Conservation (phyloP, 2,113 vertebrate species). For the Sphyrna mokarran region DNA sequence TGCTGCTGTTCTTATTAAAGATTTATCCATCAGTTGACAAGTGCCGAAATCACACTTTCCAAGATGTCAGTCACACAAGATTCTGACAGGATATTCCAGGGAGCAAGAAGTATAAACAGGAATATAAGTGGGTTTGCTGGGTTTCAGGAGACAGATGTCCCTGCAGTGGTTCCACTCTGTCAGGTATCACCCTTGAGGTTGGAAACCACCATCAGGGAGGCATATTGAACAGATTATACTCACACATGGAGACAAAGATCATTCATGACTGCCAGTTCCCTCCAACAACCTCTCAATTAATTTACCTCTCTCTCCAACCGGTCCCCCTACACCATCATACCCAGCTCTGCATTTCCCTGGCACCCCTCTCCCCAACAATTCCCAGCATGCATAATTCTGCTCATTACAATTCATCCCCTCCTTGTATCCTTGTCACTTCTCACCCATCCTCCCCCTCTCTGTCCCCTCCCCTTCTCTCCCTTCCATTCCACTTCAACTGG, state of each 20-base stretch:
- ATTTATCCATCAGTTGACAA: not conserved
- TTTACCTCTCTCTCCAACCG: not conserved
- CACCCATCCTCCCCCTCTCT: no score
- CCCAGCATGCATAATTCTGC: no score
- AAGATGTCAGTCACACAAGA: not conserved
- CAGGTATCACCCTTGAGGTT: not conserved
- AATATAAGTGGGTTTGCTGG: not conserved
- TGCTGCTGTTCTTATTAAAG: not conserved
- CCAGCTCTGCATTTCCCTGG: no score
- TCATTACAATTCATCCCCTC: no score
- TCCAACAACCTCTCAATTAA: not conserved
- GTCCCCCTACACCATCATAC: no score
- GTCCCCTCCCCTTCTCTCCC: no score
- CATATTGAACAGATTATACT: not conserved
- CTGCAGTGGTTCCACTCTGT: not conserved
- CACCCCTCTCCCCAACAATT: no score
- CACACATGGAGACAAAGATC: not conserved
- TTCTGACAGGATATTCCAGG: not conserved
- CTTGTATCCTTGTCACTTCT: no score
- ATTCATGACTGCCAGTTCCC: not conserved
- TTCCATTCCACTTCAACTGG: no score
- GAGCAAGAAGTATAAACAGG: not conserved
- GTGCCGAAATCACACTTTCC: not conserved
- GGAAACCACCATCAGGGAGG: not conserved
- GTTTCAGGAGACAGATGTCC: not conserved